Evolutionary conservation across 2,888 invertebrate genomes (phyloP).

Genomic region (Nemotelus nigrinus): DNA sequence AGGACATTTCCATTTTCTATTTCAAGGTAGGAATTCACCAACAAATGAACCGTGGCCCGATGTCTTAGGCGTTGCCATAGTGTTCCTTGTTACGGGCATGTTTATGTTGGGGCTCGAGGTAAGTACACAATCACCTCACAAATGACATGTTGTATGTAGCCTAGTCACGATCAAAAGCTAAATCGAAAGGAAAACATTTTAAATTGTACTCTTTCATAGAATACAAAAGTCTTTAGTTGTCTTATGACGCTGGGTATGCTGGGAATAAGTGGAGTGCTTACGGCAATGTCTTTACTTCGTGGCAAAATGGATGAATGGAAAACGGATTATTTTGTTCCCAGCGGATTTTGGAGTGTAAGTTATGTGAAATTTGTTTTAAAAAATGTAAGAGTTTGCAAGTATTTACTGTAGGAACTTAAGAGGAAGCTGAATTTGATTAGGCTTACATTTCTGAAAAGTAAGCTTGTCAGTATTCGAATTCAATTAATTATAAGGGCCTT

Average conservation of each 20-base stretch:
- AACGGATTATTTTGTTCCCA: constrained; percentile 60
- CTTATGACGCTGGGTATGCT: constrained; percentile 63
- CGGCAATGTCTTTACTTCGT: constrained; percentile 59
- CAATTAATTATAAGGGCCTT: too few relatives aligned
- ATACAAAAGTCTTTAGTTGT: constrained; percentile 63
- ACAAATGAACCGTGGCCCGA: constrained; percentile 69
- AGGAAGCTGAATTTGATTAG: too few relatives aligned
- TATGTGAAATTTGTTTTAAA: neutral
- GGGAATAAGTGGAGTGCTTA: constrained; percentile 62
- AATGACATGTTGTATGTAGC: constrained; percentile 35
- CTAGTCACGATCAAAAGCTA: neutral
- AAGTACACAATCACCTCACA: constrained; percentile 46
- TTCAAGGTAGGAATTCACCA: constrained; percentile 63
- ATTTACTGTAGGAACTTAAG: too few relatives aligned
- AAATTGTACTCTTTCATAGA: constrained; percentile 54
- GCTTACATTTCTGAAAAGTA: too few relatives aligned
- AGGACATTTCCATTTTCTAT: neutral
- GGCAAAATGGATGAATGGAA: constrained; percentile 62
- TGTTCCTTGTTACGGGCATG: constrained; percentile 67
- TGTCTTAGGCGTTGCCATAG: constrained; percentile 68
- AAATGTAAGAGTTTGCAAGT: too few relatives aligned
- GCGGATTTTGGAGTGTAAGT: constrained; percentile 63
- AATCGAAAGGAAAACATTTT: constrained; percentile 14
- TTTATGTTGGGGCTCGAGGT: constrained; percentile 71
- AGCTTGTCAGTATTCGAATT: too few relatives aligned